Evolutionary conservation across 2,888 invertebrate genomes (phyloP).

Genomic region (Lepidocyrtoides sp.): DNA sequence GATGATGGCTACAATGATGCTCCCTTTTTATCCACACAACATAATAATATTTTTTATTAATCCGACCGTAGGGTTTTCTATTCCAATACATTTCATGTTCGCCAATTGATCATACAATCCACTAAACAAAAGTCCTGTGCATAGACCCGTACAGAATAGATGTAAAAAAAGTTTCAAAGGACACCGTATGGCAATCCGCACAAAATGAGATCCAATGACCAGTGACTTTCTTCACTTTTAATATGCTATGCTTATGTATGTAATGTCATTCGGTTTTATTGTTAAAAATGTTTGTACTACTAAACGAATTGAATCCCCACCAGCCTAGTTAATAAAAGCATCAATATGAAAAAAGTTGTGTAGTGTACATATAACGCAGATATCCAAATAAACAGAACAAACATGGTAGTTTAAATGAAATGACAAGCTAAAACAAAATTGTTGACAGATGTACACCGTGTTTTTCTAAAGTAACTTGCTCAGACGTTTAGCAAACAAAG

Average conservation of each 20-base stretch:
- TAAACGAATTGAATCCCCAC: not conserved
- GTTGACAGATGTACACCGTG: constrained; percentile 55
- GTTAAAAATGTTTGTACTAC: constrained; percentile 29
- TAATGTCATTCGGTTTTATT: not conserved
- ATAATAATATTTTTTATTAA: not conserved
- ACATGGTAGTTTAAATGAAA: constrained; percentile 19
- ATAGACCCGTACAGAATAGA: no score
- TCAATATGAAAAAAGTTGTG: not conserved
- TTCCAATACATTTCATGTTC: not conserved
- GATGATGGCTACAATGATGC: not conserved
- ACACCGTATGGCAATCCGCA: not conserved
- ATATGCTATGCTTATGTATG: not conserved
- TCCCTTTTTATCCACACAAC: not conserved
- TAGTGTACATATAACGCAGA: not conserved
- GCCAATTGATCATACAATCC: not conserved
- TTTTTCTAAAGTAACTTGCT: constrained; percentile 9
- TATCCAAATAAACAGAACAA: not conserved
- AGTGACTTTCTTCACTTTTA: not conserved
- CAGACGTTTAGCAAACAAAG: constrained; percentile 28
- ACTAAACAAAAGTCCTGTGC: not conserved
- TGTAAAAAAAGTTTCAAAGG: not conserved
- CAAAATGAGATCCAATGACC: constrained; percentile 10
- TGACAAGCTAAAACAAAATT: constrained; percentile 39
- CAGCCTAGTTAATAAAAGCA: constrained; percentile 36
- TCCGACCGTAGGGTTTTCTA: constrained; percentile 11